Conservation (phyloP, 1,140 invertebrate species). For the Drosophila saltans region DNA sequence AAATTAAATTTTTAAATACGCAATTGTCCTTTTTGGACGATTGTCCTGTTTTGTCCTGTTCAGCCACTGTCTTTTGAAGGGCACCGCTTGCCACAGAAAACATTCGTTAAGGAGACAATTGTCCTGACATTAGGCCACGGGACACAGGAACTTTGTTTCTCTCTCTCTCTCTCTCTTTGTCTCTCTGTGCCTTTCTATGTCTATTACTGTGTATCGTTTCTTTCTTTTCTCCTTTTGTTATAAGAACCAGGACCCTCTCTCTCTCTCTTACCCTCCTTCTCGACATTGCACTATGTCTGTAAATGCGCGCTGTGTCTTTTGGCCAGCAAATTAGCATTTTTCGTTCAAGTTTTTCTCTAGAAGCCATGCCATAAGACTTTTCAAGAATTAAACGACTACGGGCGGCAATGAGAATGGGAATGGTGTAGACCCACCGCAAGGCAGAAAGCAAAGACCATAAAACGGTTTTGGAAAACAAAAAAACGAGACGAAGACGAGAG, state of each 20-base stretch:
- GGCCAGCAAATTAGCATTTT: conserved; percentile 61
- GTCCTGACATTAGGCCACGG: conserved; percentile 31
- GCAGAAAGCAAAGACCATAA: conserved; percentile 58
- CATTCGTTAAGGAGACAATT: conserved; percentile 68
- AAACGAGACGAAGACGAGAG: conserved; percentile 43
- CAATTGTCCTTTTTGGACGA: conserved; percentile 72
- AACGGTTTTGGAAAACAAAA: conserved; percentile 34
- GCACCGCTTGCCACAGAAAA: conserved; percentile 46
- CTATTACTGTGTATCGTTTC: conserved; percentile 3
- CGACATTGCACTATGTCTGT: neutral
- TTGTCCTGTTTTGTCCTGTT: conserved; percentile 37
- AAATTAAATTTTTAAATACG: conserved; percentile 77
- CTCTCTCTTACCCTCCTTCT: neutral
- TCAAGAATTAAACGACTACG: conserved; percentile 18
- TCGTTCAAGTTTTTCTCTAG: conserved; percentile 54
- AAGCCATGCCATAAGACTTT: conserved; percentile 42
- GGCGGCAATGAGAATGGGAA: conserved; percentile 1
- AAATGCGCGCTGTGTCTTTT: conserved; percentile 6
- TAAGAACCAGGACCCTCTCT: neutral
- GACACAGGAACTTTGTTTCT: neutral
- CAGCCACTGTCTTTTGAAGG: conserved; percentile 64
- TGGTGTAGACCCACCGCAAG: conserved; percentile 63
- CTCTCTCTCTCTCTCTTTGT: neutral
- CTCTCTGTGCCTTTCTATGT: neutral
- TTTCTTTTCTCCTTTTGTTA: neutral